A percentile compares a stretch with the other conserved stretches of the same genome.
These are phyloP conservation scores for Trematocara caparti DNA, from an alignment of 2,797 vertebrate species.

Conservation along the genomic window DNA sequence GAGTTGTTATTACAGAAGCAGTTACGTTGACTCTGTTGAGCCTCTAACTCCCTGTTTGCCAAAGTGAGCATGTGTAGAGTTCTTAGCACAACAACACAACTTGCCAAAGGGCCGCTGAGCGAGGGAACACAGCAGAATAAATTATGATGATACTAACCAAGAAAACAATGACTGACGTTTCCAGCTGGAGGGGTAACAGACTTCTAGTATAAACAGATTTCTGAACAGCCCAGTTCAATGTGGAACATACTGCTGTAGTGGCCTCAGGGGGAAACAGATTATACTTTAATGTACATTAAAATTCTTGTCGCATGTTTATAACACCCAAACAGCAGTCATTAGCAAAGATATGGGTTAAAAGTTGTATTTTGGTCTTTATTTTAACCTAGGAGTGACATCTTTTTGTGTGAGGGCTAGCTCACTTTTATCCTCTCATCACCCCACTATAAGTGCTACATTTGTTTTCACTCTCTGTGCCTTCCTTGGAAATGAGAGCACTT, in stretches of 20 bases:
- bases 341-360: background rate
- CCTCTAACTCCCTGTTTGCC: background rate
- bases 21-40: background rate
- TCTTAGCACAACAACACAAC: slow-evolving; percentile 2
- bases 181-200: slow-evolving; percentile 29
- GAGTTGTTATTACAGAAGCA: background rate
- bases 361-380: background rate
- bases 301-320: background rate
- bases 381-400: background rate
- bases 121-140: slow-evolving; percentile 23
- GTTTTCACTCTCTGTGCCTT: background rate
- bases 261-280: background rate
- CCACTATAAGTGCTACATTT: background rate
- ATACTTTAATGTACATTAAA: background rate
- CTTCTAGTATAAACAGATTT: slow-evolving; percentile 21
- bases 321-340: background rate
- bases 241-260: slow-evolving; percentile 5
- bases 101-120: slow-evolving; percentile 13
- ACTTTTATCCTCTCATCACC: background rate
- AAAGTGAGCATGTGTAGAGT: background rate
- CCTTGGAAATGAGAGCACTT: slow-evolving; percentile 2
- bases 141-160: slow-evolving; percentile 28
- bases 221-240: slow-evolving; percentile 21
- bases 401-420: background rate
- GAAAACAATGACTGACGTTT: slow-evolving; percentile 31